Conservation (phyloP, 2,888 invertebrate genomes). For the Diarsia mendica region DNA sequence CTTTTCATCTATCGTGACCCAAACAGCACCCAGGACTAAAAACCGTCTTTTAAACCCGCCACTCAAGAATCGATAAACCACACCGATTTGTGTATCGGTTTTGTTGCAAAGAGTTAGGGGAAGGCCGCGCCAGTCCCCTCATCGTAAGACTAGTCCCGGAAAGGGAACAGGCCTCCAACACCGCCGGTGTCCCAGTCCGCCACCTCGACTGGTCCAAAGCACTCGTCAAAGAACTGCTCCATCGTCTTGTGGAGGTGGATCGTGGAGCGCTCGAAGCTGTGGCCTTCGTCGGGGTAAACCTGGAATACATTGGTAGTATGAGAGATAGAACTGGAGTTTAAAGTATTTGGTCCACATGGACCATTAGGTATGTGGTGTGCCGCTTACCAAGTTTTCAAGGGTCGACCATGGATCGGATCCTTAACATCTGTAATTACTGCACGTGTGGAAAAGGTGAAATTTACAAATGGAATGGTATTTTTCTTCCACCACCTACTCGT, state of each 20-base stretch:
- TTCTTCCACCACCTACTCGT: not conserved
- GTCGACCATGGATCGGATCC: not conserved
- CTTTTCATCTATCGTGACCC: conserved; percentile 4
- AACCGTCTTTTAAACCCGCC: conserved; percentile 17
- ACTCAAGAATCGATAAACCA: conserved; percentile 10
- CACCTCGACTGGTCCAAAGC: conserved; percentile 93
- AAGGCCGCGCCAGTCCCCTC: conserved; percentile 42
- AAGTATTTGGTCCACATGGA: no score
- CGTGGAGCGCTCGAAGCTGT: conserved; percentile 93
- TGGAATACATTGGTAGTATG: conserved; percentile 74
- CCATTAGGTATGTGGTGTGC: not conserved
- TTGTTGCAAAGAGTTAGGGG: conserved; percentile 27
- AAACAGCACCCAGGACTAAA: conserved; percentile 19
- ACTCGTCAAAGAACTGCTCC: conserved; percentile 96
- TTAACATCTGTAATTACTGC: not conserved
- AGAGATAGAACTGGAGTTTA: not conserved
- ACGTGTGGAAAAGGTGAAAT: not conserved
- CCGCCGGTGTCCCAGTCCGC: conserved; percentile 93
- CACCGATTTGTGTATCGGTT: conserved; percentile 1
- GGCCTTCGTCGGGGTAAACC: conserved; percentile 97
- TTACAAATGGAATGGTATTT: not conserved
- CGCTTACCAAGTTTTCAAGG: not conserved
- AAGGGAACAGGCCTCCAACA: conserved; percentile 89
- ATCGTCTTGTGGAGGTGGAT: conserved; percentile 95
- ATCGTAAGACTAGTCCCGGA: conserved; percentile 79